Base-by-base conservation (phyloP, 2,113 vertebrate species). In the Ctenodactylus gundi region DNA sequence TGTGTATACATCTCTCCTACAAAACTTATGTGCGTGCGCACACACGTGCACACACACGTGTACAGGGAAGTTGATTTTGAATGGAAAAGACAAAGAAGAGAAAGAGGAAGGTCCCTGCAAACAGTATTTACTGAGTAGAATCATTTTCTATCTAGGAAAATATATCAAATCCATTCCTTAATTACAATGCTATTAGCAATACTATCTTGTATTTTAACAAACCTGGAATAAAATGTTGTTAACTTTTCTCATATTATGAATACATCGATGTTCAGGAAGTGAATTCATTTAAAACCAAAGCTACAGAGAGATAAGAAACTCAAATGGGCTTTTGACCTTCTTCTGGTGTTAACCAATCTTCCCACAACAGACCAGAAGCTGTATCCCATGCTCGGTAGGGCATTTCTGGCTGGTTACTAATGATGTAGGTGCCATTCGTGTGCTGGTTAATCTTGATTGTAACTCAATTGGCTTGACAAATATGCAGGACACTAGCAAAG, bases 1-100 rank as follows among this genome's bases (percentile, higher is more conserved):
- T 46, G 76, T 80, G 39, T 4, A n/a, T 20, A 13, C 62, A 31
- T 57, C 31, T 67, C 49, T 67, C 85, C 76, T 90, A 20, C 84
- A 87, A 87, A 78, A 62, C n/a, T 44, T 44, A 49, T 58, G 39
- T 4, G 15, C n/a, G 82, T 41, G 57, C 36, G 57, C 4, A 41
- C 7, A 92, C 21, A 72, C n/a, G n/a, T n/a, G n/a, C n/a, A n/a
- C n/a, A n/a, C n/a, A n/a, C n/a, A n/a, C n/a, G n/a, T n/a, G n/a
- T n/a, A n/a, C n/a, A n/a, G n/a, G n/a, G n/a, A n/a, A 65, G 14
- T 49, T 7, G 29, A 76, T 89, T 90, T 87, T 87, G 44, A 92
- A 90, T 92, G 64, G 25, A 92, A 95, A 91, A 75, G 31, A 81
- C 34, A 73, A 77, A 93, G 29, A 84, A 51, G 53, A 96, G 9